Conservation (phyloP, 2,113 vertebrate species). For the Neolamprologus toae region DNA sequence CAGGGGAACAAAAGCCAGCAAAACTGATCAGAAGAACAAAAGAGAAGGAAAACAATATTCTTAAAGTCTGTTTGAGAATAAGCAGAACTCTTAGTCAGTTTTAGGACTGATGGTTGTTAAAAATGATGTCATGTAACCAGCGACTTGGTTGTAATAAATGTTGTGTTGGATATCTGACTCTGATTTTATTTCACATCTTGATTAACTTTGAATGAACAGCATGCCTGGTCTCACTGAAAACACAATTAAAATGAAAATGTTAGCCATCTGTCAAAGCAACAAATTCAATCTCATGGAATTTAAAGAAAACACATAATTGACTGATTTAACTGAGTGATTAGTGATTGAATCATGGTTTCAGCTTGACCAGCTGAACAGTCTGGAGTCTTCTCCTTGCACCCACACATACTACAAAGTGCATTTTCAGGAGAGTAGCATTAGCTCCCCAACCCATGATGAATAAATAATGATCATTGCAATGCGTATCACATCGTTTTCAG, state of each 20-base stretch:
- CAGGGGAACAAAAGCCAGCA: not conserved
- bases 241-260: not conserved
- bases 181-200: not conserved
- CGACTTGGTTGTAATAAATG: not conserved
- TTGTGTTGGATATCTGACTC: not conserved
- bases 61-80: not conserved
- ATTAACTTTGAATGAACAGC: not conserved
- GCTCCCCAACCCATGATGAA: not conserved
- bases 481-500: not conserved
- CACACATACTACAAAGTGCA: not conserved
- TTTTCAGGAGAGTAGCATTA: not conserved
- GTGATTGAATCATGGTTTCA: accelerated
- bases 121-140: not conserved
- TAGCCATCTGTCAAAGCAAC: not conserved
- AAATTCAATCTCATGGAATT: not conserved
- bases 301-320: not conserved
- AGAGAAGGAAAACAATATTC: not conserved
- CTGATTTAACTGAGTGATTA: not conserved
- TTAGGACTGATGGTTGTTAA: not conserved
- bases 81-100: not conserved
- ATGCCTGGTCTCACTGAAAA: not conserved
- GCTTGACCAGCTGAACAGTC: not conserved
- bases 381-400: accelerated
- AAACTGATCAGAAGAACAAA: not conserved
- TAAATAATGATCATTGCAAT: not conserved